Evolutionary conservation across 2,888 invertebrate species (phyloP), one percentile per base, ranked within the genome.

Genomic region (Xestia rhomboidea): DNA sequence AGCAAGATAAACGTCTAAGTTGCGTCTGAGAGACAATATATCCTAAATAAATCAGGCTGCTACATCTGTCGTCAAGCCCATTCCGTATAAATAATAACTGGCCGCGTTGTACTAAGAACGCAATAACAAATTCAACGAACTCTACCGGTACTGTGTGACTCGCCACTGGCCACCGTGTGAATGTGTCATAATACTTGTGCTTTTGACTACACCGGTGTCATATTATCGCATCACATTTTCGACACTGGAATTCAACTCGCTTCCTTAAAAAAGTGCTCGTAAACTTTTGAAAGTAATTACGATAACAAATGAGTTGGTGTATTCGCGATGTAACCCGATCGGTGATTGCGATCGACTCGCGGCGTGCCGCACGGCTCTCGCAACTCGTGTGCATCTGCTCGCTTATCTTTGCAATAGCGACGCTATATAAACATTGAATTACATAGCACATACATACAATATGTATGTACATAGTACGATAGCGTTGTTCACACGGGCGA

Each of bases 61-160:
- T 92, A 92, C 93, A 94, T 93, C 93, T 93, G 95, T 95, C 94
- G 94, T 89, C 92, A 90, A 89, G 90, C 91, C 93, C 94, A 93
- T 94, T 94, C 91, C 91, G 91, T 93, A 91, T 93, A 93, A 94
- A 93, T 94, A 93, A 94, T 94, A 96, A 96, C 95, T 94, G 96
- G 93, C 93, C 93, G 92, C 92, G 92, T 92, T 92, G 93, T 95
- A 95, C 95, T 94, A 93, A 95, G 96, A 96, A 96, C 93, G 96
- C 94, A 94, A 96, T 96, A 96, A 96, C 95, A 95, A 96, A 96
- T 96, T 96, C 96, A 96, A 96, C 96, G 96, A 96, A 96, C 96
- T 95, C 95, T 95, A 94, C 95, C 95, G 95, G 96, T 95, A 95
- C 93, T 94, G 95, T 95, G 95, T 94, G 95, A 96, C 94, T 95